A percentile compares a stretch with the other conserved stretches of the same genome.
These are phyloP conservation scores for Ceratina japonica DNA, from an alignment of 1,140 invertebrate genomes.

Conservation along the genomic window DNA sequence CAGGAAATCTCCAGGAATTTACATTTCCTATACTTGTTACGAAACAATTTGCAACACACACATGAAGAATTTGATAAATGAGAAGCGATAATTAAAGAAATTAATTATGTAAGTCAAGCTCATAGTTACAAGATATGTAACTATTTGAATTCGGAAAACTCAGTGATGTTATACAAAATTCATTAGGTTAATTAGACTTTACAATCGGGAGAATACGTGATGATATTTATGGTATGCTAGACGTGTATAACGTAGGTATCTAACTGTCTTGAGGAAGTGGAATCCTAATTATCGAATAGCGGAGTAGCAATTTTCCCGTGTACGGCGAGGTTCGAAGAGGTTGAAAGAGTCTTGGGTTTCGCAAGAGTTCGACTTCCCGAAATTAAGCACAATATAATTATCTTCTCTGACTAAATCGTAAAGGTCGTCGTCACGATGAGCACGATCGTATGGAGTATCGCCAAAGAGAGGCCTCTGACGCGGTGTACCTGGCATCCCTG, in stretches of 20 bases:
- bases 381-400: constrained; percentile 50
- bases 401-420: constrained; percentile 37
- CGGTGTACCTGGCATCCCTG: constrained; percentile 63
- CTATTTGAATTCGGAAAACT: not conserved
- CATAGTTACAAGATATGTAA: too few relatives aligned
- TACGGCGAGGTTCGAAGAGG: not conserved
- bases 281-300: not conserved
- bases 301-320: not conserved
- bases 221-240: not conserved
- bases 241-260: not conserved
- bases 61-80: not conserved
- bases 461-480: constrained; percentile 66
- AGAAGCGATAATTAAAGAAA: not conserved
- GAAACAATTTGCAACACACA: not conserved
- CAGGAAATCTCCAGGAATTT: not conserved
- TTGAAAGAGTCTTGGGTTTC: constrained; percentile 37
- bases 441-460: constrained; percentile 66
- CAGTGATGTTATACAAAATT: not conserved
- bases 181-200: too few relatives aligned
- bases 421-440: constrained; percentile 51
- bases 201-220: too few relatives aligned
- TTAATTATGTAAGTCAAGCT: not conserved
- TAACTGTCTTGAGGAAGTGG: not conserved
- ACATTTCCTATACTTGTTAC: not conserved
- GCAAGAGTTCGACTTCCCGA: constrained; percentile 31